Base-by-base conservation (phyloP, 2,797 vertebrate genomes). In the Pangasius larnaudii region DNA sequence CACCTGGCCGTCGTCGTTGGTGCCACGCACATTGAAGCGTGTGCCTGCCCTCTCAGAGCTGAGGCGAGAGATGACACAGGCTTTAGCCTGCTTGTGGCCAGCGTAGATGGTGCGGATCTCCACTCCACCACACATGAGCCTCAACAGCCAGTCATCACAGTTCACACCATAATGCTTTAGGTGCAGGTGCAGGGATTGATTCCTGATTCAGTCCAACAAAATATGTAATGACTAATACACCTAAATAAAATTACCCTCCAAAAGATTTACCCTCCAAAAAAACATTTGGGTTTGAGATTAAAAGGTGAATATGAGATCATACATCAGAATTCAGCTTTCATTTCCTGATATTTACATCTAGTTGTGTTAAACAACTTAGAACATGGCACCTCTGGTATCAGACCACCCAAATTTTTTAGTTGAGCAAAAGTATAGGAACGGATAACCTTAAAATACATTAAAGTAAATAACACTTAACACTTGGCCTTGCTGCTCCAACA, bases 101-200 rank as follows among this genome's bases (percentile, higher is more conserved):
- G 99, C 98, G 87, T 99, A 99, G 93, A 99, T 99, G 3, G 99
- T 99, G 90, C 98, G 95, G 92, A 99, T 96, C 94, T 99, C 99
- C 84, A 99, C 98, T 18, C 99, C 98, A 0, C 98, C 99, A 82
- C 98, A 99, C 98, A 99, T 99, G 90, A 99, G 96, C 49, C 98
- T 97, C 87, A 99, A 92, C 84, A 99, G 91, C 98, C 99, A 99
- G 91, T 99, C 98, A 2, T 98, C 98, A 83, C 99, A 99, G 92
- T 97, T 98, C 87, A 99, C 98, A 0, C 98, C 98, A 0, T 98
- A 99, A 94, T 99, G 99, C 92, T 99, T 99, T 91, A 99, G 95
- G 92, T 99, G 98, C 85, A 99, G 94, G 91, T 99, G 99, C 85
- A 99, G 93, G 0, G 98, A 98, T 87, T 99, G 98, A 92, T 99